Conservation (phyloP, 1,140 invertebrate species). For the Pseudomyrmex dendroicus region DNA sequence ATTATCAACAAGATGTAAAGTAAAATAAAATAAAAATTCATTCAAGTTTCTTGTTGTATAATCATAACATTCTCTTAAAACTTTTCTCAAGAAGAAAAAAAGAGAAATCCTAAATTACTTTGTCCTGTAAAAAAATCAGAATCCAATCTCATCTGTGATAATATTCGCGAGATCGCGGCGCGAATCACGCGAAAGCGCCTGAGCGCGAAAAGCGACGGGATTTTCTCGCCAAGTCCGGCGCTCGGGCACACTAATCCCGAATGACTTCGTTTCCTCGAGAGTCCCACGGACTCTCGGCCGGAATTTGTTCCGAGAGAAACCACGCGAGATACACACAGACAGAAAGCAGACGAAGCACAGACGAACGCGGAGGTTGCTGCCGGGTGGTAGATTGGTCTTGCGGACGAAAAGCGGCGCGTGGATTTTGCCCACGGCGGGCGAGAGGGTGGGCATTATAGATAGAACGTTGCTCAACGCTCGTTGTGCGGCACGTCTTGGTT, state of each 20-base stretch:
- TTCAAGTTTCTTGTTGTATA: too few relatives aligned
- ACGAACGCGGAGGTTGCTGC: neutral
- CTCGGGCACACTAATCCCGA: neutral
- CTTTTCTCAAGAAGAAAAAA: neutral
- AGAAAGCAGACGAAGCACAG: neutral
- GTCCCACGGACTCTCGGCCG: neutral
- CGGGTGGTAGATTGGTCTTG: conserved; percentile 14
- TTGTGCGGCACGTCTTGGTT: conserved; percentile 77
- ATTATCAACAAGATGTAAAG: neutral
- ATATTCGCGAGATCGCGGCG: too few relatives aligned
- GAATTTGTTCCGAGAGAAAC: neutral
- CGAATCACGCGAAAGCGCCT: too few relatives aligned
- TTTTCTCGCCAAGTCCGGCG: neutral
- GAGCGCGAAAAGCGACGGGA: neutral
- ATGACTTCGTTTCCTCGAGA: conserved; percentile 10
- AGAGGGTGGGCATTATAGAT: conserved; percentile 60
- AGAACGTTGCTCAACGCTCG: conserved; percentile 79
- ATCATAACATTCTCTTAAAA: neutral
- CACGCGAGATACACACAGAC: neutral
- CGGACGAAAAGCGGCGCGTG: conserved; percentile 31
- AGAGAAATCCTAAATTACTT: neutral
- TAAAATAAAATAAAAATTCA: neutral
- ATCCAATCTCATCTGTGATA: too few relatives aligned
- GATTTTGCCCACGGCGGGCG: conserved; percentile 61
- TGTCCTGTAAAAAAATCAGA: too few relatives aligned